Evolutionary conservation across 1,140 invertebrate genomes (phyloP).

Genomic region (Ooceraea biroi): DNA sequence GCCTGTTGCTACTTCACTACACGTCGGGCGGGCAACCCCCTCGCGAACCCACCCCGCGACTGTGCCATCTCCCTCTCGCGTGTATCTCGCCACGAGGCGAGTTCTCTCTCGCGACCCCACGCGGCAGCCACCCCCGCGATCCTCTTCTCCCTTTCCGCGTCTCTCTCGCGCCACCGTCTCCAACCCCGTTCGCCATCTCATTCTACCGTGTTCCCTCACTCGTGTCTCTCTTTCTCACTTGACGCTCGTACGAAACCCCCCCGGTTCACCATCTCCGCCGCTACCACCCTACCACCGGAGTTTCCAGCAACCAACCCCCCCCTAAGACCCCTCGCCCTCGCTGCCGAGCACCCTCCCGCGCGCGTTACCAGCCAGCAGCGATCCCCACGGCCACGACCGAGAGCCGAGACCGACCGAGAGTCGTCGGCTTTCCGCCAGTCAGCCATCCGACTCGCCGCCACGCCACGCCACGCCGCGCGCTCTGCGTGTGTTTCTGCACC

Average conservation of each 20-base stretch:
- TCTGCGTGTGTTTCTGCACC: constrained; percentile 75
- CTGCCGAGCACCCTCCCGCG: constrained; percentile 67
- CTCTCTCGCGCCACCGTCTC: constrained; percentile 13
- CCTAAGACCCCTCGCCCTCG: constrained; percentile 69
- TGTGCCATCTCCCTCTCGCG: constrained; percentile 26
- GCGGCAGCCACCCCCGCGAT: constrained; percentile 40
- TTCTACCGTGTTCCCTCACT: constrained; percentile 13
- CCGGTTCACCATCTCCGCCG: constrained; percentile 68
- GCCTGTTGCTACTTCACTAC: constrained; percentile 81
- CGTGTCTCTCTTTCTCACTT: constrained; percentile 22
- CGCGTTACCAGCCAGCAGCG: constrained; percentile 77
- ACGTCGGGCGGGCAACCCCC: constrained; percentile 68
- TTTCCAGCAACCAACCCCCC: constrained; percentile 71
- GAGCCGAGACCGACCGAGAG: constrained; percentile 81
- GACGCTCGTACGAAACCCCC: constrained; percentile 61
- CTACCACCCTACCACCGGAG: constrained; percentile 71
- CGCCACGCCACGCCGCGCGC: constrained; percentile 82
- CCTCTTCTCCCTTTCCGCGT: constrained; percentile 1
- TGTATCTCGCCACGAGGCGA: constrained; percentile 18
- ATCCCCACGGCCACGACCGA: constrained; percentile 81
- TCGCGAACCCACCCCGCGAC: constrained; percentile 59
- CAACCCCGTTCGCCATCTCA: constrained; percentile 21
- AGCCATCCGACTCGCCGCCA: constrained; percentile 83
- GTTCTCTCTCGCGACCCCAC: constrained; percentile 63
- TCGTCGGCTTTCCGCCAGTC: constrained; percentile 83